Conservation (phyloP, 2,888 invertebrate genomes). For the Ormyrus rosae region DNA sequence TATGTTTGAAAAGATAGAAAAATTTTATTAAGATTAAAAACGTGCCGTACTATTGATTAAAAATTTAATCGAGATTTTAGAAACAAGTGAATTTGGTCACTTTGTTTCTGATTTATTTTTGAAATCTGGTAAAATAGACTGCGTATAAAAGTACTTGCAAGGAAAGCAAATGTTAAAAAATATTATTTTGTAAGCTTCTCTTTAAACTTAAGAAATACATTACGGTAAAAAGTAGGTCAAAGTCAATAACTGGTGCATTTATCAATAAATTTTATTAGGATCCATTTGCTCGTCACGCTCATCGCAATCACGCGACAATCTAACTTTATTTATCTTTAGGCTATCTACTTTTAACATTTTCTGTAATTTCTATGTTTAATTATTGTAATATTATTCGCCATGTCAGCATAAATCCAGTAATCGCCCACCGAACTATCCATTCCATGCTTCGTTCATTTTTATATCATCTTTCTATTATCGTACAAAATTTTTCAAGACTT, state of each 20-base stretch:
- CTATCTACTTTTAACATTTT: background rate
- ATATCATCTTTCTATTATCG: conserved; percentile 23
- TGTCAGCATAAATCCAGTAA: conserved; percentile 17
- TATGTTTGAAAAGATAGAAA: background rate
- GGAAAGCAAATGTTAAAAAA: too few relatives aligned
- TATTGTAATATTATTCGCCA: conserved; percentile 8
- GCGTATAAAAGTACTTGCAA: too few relatives aligned
- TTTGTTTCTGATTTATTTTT: too few relatives aligned
- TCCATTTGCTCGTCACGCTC: conserved; percentile 40
- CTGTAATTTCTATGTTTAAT: conserved; percentile 11
- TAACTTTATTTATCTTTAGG: conserved; percentile 31
- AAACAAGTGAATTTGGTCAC: too few relatives aligned
- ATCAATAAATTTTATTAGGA: conserved; percentile 43
- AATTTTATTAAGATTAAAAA: background rate
- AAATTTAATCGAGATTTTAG: too few relatives aligned
- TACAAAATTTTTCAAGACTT: conserved; percentile 42
- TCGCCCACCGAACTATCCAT: background rate
- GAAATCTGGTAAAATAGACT: too few relatives aligned
- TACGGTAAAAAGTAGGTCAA: conserved; percentile 24
- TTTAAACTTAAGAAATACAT: too few relatives aligned
- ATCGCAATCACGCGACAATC: conserved; percentile 32
- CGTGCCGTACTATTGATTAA: too few relatives aligned
- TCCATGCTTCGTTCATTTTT: conserved; percentile 21
- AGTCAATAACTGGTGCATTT: conserved; percentile 36
- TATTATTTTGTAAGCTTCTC: too few relatives aligned